Evolutionary conservation across 2,797 vertebrate species (phyloP).

Genomic region (Enteromius afrohamiltoni): DNA sequence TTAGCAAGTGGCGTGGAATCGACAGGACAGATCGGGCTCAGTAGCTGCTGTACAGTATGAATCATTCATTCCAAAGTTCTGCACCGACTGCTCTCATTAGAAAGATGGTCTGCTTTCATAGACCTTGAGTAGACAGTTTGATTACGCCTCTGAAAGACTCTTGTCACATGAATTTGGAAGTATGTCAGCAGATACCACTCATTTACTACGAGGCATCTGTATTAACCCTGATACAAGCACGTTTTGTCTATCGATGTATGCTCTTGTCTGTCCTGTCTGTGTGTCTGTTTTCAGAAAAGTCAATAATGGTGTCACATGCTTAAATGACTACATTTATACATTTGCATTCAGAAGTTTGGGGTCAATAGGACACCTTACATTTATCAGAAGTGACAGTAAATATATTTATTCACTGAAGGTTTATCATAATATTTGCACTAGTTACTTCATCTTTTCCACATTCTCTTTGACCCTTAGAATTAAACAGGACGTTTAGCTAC

Average conservation of each 20-base stretch:
- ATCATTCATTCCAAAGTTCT: slow-evolving; percentile 8
- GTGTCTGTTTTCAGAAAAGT: not conserved
- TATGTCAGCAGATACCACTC: slow-evolving; percentile 15
- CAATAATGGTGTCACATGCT: not conserved
- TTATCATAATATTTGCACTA: not conserved
- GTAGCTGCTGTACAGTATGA: slow-evolving; percentile 1
- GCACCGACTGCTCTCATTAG: slow-evolving; percentile 26
- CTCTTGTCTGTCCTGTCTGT: not conserved
- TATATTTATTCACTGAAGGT: not conserved
- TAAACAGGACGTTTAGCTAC: not conserved
- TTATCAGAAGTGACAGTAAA: not conserved
- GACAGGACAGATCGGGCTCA: not conserved
- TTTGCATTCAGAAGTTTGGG: not conserved
- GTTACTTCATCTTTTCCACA: not conserved
- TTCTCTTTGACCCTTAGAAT: not conserved
- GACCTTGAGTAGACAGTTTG: not conserved
- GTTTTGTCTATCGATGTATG: not conserved
- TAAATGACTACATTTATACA: not conserved
- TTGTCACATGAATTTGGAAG: slow-evolving; percentile 6
- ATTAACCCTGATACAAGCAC: not conserved
- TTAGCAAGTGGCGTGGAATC: slow-evolving; percentile 5
- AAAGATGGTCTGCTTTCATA: slow-evolving; percentile 13
- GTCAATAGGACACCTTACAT: not conserved
- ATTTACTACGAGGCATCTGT: slow-evolving; percentile 3
- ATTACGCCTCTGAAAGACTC: not conserved